A percentile compares a stretch with the other conserved stretches of the same genome.
Conservation (phyloP, 2,113 vertebrate species). For the Poeciliopsis turrubarensis region DNA sequence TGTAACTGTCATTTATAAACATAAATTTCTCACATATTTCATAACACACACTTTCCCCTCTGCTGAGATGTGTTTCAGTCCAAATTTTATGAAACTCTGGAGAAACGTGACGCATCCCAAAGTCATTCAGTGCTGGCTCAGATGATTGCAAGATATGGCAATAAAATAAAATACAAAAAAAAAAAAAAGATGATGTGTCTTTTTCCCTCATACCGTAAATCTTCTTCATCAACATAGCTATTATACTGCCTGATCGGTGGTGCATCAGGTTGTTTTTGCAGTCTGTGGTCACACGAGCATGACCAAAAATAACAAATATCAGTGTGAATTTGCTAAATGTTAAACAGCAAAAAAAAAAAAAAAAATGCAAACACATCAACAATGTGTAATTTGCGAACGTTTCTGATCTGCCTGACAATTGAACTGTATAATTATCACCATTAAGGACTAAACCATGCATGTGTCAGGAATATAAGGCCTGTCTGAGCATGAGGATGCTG, state of each 20-base stretch:
- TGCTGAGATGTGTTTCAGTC: background rate
- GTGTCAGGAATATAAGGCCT: constrained; percentile 23
- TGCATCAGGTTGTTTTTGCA: constrained; percentile 31
- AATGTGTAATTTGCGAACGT: background rate
- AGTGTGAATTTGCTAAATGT: constrained; percentile 8
- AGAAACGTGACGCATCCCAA: background rate
- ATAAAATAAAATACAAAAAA: background rate
- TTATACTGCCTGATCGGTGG: background rate
- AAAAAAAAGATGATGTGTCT: background rate
- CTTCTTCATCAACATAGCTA: background rate
- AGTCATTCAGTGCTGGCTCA: background rate
- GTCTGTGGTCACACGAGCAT: background rate
- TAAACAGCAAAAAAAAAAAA: background rate
- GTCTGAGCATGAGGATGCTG: constrained; percentile 58
- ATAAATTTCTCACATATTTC: constrained; percentile 12
- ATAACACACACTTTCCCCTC: constrained; percentile 9
- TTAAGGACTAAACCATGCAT: constrained; percentile 10
- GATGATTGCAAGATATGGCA: background rate
- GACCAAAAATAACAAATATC: constrained; percentile 19
- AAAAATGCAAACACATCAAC: background rate
- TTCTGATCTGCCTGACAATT: background rate
- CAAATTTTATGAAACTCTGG: background rate
- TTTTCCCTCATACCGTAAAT: constrained; percentile 10
- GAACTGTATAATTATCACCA: background rate
- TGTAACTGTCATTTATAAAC: background rate